These are phyloP conservation scores for Keiferia lycopersicella DNA, from an alignment of 2,888 invertebrate genomes.

Conservation along the genomic window DNA sequence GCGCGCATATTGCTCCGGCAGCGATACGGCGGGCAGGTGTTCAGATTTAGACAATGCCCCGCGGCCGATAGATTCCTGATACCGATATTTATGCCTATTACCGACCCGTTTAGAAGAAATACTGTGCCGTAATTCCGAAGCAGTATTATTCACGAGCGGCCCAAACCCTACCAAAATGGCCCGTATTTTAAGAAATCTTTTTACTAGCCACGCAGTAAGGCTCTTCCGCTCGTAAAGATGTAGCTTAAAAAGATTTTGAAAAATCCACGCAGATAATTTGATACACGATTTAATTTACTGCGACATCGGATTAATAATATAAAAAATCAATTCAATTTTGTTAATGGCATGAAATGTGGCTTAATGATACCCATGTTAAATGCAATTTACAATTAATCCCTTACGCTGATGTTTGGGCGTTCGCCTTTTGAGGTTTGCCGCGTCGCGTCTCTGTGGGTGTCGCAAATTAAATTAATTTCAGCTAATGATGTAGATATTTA, in stretches of 20 bases:
- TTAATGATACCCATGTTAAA: constrained; percentile 48
- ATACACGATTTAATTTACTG: background rate
- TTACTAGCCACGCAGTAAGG: constrained; percentile 8
- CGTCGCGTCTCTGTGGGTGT: constrained; percentile 31
- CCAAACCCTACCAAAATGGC: constrained; percentile 33
- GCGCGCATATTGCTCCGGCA: constrained; percentile 68
- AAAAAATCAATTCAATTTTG: constrained; percentile 1
- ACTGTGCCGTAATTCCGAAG: constrained; percentile 55
- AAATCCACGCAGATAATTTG: constrained; percentile 14
- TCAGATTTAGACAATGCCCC: constrained; percentile 76
- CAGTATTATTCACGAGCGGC: constrained; percentile 38
- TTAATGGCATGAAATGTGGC: background rate
- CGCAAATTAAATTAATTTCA: constrained; percentile 50
- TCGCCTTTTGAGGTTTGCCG: constrained; percentile 52
- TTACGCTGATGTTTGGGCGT: constrained; percentile 39
- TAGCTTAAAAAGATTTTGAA: constrained; percentile 8
- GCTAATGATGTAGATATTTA: constrained; percentile 38
- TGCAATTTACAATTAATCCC: constrained; percentile 61
- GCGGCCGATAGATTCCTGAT: constrained; percentile 72
- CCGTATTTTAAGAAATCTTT: constrained; percentile 27
- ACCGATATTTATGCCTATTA: constrained; percentile 77
- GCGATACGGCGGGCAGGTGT: constrained; percentile 69
- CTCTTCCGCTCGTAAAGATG: constrained; percentile 7
- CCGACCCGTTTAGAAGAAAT: constrained; percentile 65
- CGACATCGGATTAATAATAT: constrained; percentile 7